Evolutionary conservation across 2,113 vertebrate species (phyloP), one percentile per base, ranked within the genome.

Genomic region (Carettochelys insculpta): DNA sequence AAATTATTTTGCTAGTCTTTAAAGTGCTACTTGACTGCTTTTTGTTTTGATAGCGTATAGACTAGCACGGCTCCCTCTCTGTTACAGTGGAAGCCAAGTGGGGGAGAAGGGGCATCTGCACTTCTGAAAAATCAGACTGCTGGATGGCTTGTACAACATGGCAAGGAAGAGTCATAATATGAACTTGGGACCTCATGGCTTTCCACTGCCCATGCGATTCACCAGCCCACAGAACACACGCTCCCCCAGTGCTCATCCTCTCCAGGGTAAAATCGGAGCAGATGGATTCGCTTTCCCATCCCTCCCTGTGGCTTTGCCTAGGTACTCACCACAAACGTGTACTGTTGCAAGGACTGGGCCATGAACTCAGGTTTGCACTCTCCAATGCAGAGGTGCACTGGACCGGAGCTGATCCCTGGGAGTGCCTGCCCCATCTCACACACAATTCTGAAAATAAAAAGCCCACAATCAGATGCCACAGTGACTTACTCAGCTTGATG

Each of bases 321-420:
- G 24, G 5, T 77, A 97, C 98, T 96, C 97, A 99, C 99, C 99
- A 99, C 99, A 9, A 99, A 99, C 80, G 97, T 97, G 95, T 98
- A 99, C 90, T 98, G 98, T 58, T 99, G 99, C 1, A 97, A 90
- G 1, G 99, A 99, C 93, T 97, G 98, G 86, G 99, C 98, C 91
- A 97, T 98, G 91, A 99, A 99, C 92, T 99, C 99, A 0, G 99
- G 99, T 85, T 98, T 98, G 97, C 99, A 99, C 96, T 99, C 99
- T 6, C 98, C 99, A 2, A 99, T 98, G 79, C 99, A 99, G 90
- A 99, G 98, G 90, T 98, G 98, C 82, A 99, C 98, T 0, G 99
- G 98, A 53, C 99, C 99, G 0, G 99, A 98, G 80, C 96, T 97
- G 86, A 97, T 98, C 52, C 98, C 98, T 13, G 93, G 94, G 5